phyloP scores from a whole-genome alignment of 2,113 vertebrate genomes.

The Equus quagga region DNA sequence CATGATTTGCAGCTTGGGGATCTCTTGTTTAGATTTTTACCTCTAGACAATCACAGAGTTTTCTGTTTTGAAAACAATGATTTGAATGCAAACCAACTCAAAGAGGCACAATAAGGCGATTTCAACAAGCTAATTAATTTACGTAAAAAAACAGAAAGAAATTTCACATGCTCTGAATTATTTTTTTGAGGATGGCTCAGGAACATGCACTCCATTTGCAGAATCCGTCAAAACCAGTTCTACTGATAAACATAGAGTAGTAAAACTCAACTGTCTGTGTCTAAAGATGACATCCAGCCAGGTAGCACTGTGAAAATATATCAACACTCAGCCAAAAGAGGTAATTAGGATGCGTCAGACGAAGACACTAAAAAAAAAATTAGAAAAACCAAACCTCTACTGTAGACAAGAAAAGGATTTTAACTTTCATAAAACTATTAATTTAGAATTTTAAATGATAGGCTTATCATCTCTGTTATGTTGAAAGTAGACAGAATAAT shows the following conservation, averaged over 20 bases:
- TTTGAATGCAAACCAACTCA: constrained; percentile 73
- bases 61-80: constrained; percentile 72
- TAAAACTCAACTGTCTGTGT: constrained; percentile 4
- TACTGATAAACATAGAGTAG: neutral
- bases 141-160: constrained; percentile 46
- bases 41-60: constrained; percentile 64
- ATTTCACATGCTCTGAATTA: constrained; percentile 50
- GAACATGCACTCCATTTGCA: constrained; percentile 58
- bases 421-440: constrained; percentile 50
- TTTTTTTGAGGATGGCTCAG: constrained; percentile 40
- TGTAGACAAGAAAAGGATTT: constrained; percentile 50
- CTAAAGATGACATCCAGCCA: constrained; percentile 54
- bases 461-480: neutral
- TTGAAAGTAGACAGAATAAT: constrained; percentile 40
- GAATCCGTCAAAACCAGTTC: constrained; percentile 50
- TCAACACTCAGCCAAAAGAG: constrained; percentile 59
- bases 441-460: constrained; percentile 61
- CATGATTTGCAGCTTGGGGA: constrained; percentile 77
- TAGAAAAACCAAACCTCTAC: neutral
- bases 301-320: constrained; percentile 62
- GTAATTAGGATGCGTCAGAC: constrained; percentile 62
- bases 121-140: constrained; percentile 72
- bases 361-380: constrained; percentile 44
- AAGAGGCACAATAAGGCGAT: constrained; percentile 52
- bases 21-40: constrained; percentile 75